A percentile compares a stretch with the other conserved stretches of the same genome.
Evolutionary conservation across 2,113 vertebrate genomes (phyloP).

Genomic region (Hirundichthys speculiger): DNA sequence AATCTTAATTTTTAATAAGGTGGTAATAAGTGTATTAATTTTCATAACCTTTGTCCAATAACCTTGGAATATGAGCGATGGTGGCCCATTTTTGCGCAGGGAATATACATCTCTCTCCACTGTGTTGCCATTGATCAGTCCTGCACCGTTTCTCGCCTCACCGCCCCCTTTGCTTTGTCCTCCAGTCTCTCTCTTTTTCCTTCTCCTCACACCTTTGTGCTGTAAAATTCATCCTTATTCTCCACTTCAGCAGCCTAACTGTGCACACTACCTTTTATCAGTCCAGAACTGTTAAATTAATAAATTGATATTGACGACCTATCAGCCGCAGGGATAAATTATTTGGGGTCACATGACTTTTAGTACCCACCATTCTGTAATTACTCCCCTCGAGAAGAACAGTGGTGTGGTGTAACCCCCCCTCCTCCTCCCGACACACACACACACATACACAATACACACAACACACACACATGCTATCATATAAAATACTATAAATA

Average conservation of each 20-base stretch:
- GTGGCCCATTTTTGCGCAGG: conserved; percentile 58
- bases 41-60: conserved; percentile 74
- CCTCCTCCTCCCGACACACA: conserved; percentile 2
- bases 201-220: conserved; percentile 48
- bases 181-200: conserved; percentile 45
- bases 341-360: conserved; percentile 81
- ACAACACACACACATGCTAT: conserved; percentile 37
- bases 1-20: conserved; percentile 76
- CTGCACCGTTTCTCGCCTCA: conserved; percentile 35
- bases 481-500: conserved; percentile 65
- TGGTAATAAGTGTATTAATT: conserved; percentile 79
- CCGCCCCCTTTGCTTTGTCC: conserved; percentile 54
- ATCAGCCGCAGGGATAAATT: conserved; percentile 83
- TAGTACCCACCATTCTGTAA: conserved; percentile 77
- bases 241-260: conserved; percentile 70
- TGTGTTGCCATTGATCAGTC: conserved; percentile 66
- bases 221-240: conserved; percentile 75
- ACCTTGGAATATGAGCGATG: conserved; percentile 71
- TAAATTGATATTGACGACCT: conserved; percentile 86
- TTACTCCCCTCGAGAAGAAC: conserved; percentile 76
- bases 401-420: conserved; percentile 39
- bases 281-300: conserved; percentile 84
- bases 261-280: conserved; percentile 80
- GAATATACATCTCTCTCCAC: conserved; percentile 59
- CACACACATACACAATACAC: conserved; percentile 31